These are phyloP conservation scores for Sander vitreus DNA, from an alignment of 2,113 vertebrate genomes.

Conservation along the genomic window DNA sequence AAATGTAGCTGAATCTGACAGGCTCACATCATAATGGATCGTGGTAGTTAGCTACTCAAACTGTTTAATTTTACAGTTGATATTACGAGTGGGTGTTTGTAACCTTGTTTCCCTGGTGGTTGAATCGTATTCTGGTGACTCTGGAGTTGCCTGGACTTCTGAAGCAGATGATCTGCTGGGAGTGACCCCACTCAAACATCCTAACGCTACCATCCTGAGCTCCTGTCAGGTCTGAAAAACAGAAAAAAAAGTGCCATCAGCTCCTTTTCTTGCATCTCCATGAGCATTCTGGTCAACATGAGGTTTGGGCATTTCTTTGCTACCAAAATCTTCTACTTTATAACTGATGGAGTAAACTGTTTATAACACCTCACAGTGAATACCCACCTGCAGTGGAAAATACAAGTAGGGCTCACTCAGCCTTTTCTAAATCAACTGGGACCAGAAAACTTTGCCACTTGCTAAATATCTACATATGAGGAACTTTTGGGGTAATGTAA, in stretches of 20 bases:
- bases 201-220: constrained; percentile 97
- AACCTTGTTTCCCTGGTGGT: constrained; percentile 98
- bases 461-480: constrained; percentile 8
- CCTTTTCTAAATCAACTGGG: constrained; percentile 31
- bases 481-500: constrained; percentile 45
- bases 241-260: not conserved
- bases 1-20: constrained; percentile 40
- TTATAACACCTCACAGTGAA: constrained; percentile 35
- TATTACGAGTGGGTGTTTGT: not conserved
- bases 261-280: not conserved
- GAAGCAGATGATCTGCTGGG: constrained; percentile 97
- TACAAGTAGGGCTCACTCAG: constrained; percentile 22
- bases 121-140: constrained; percentile 96
- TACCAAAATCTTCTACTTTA: constrained; percentile 23
- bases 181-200: constrained; percentile 99
- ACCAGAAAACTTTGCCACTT: constrained; percentile 12
- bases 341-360: constrained; percentile 28
- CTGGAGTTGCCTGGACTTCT: constrained; percentile 95
- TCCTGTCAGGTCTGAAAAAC: constrained; percentile 91
- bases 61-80: not conserved
- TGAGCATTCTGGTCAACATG: constrained; percentile 17
- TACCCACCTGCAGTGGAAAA: constrained; percentile 22
- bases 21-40: constrained; percentile 17
- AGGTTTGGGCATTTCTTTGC: constrained; percentile 20
- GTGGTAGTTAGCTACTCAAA: not conserved